Conservation (phyloP, 2,888 invertebrate genomes). For the Drosophila seclusa region DNA sequence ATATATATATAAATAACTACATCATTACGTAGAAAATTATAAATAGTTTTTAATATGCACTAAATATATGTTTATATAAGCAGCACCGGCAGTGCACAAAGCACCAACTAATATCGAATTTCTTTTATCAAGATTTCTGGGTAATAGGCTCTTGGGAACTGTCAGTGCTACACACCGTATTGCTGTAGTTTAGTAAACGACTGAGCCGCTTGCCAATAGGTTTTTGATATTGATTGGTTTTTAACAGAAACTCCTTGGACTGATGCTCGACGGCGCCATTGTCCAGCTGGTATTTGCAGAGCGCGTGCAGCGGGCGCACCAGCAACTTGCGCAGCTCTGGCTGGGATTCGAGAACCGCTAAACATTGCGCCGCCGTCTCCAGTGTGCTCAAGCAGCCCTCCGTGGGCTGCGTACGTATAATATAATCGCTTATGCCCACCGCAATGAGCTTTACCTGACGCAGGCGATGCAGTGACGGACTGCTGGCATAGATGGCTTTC, state of each 20-base stretch:
- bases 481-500: slow-evolving; percentile 94
- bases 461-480: slow-evolving; percentile 90
- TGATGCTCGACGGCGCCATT: slow-evolving; percentile 97
- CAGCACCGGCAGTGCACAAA: slow-evolving; percentile 26
- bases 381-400: slow-evolving; percentile 96
- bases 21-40: slow-evolving; percentile 42
- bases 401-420: slow-evolving; percentile 96
- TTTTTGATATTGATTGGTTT: slow-evolving; percentile 92
- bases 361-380: slow-evolving; percentile 83
- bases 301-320: slow-evolving; percentile 91
- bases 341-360: slow-evolving; percentile 91
- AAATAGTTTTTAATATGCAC: slow-evolving; percentile 36
- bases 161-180: slow-evolving; percentile 64
- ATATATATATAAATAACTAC: slow-evolving; percentile 1
- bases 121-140: slow-evolving; percentile 44
- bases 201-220: slow-evolving; percentile 92
- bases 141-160: slow-evolving; percentile 24
- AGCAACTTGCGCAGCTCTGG: slow-evolving; percentile 88
- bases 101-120: slow-evolving; percentile 6
- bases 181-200: slow-evolving; percentile 85
- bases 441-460: slow-evolving; percentile 93
- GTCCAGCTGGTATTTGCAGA: slow-evolving; percentile 94
- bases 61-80: slow-evolving; percentile 49
- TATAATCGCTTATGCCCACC: slow-evolving; percentile 92
- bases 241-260: slow-evolving; percentile 94